Percentiles rank a stretch among this genome's conserved stretches.
Evolutionary conservation across 92 coral and sea anemone species (phyloP).

Genomic region (Heteractis magnifica): DNA sequence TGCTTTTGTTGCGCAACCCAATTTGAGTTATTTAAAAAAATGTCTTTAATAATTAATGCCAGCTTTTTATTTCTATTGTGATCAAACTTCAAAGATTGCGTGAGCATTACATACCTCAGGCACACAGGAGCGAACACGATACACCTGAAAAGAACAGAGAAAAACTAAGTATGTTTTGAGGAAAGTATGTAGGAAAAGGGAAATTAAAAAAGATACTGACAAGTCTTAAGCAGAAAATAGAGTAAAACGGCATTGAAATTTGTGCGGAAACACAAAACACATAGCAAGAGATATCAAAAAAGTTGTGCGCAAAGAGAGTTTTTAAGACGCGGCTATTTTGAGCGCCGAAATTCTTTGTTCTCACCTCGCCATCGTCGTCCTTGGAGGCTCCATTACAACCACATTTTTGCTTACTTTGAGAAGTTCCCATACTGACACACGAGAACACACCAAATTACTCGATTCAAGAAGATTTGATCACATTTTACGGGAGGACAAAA

Average conservation of each 20-base stretch:
- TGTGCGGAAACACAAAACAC: no score
- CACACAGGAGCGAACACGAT: neutral
- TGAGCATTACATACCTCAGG: no score
- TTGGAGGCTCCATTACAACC: neutral
- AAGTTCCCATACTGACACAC: constrained; percentile 3
- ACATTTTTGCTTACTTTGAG: neutral
- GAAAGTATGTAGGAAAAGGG: neutral
- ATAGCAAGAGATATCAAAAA: no score
- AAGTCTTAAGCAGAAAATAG: neutral
- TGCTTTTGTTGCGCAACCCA: no score
- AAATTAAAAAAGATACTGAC: neutral
- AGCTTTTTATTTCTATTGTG: no score
- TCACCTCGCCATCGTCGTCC: neutral
- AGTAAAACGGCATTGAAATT: no score
- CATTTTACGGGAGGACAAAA: neutral
- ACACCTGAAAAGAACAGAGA: neutral
- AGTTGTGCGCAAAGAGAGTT: no score
- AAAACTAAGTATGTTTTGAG: neutral
- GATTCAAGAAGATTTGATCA: neutral
- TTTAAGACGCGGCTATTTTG: no score
- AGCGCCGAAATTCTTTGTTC: neutral
- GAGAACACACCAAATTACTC: neutral
- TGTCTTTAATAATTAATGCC: no score
- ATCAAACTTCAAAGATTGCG: no score
- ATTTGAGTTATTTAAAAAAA: no score